A percentile compares a stretch with the other conserved stretches of the same genome.
phyloP scores from a whole-genome alignment of 2,113 vertebrate species.

The Hippocampus barbouri region DNA sequence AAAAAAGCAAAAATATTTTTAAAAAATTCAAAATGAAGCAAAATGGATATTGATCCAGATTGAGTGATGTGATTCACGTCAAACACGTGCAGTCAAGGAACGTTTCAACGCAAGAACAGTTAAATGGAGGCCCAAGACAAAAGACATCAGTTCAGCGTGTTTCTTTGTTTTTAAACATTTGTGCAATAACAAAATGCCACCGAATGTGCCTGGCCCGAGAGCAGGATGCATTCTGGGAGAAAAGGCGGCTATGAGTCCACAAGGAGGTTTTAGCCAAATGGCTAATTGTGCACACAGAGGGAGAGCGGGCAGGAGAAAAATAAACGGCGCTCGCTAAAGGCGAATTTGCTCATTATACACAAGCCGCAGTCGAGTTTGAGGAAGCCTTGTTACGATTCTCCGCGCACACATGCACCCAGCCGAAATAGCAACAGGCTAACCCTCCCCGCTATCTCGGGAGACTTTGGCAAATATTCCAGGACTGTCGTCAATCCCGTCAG shows the following conservation, averaged over 20 bases:
- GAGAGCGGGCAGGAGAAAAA: conserved; percentile 17
- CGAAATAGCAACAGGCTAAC: conserved; percentile 38
- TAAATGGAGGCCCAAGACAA: not conserved
- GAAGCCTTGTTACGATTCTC: conserved; percentile 44
- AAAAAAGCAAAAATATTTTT: too few relatives aligned
- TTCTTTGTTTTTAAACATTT: not conserved
- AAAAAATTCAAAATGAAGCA: too few relatives aligned
- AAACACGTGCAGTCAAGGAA: too few relatives aligned
- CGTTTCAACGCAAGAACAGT: too few relatives aligned
- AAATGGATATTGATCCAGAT: too few relatives aligned
- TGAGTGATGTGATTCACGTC: too few relatives aligned
- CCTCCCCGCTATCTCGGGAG: not conserved
- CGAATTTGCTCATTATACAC: conserved; percentile 66
- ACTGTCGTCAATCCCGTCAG: not conserved
- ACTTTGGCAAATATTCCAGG: not conserved
- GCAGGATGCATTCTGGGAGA: conserved; percentile 21
- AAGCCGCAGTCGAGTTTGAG: conserved; percentile 59
- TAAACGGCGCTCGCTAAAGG: conserved; percentile 47
- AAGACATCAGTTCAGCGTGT: not conserved
- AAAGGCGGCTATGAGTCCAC: conserved; percentile 9
- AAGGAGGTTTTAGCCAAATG: conserved; percentile 37
- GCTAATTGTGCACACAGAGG: conserved; percentile 56
- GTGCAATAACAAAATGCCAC: conserved; percentile 1
- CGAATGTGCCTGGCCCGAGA: not conserved
- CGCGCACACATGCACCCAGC: not conserved